Evolutionary conservation across 1,140 invertebrate species (phyloP).

Genomic region (Camponotus floridanus): DNA sequence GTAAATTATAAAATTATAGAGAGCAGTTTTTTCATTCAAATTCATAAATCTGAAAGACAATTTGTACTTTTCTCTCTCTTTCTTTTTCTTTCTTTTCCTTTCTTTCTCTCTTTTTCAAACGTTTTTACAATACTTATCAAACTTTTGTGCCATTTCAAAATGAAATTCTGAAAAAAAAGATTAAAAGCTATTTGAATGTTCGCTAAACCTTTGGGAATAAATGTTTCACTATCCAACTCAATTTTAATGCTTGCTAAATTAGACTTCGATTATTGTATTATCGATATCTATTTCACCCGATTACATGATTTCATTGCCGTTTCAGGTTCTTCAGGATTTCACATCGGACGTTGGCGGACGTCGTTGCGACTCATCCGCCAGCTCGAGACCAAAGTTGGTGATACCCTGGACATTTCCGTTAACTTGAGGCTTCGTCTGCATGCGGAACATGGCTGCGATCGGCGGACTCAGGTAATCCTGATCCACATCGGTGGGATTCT

Average conservation of each 20-base stretch:
- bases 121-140: neutral
- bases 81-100: too few species aligned
- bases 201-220: neutral
- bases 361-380: constrained; percentile 80
- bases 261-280: neutral
- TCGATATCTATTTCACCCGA: neutral
- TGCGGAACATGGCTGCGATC: constrained; percentile 79
- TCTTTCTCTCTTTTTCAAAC: neutral
- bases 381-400: constrained; percentile 82
- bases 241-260: neutral
- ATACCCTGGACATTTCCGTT: constrained; percentile 78
- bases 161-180: neutral
- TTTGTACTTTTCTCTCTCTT: neutral
- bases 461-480: constrained; percentile 87
- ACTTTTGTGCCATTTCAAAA: neutral
- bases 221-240: neutral
- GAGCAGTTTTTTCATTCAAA: neutral
- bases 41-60: neutral
- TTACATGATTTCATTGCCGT: neutral
- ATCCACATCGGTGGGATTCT: constrained; percentile 87
- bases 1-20: neutral
- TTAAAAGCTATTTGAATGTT: neutral
- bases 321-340: neutral
- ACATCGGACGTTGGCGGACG: constrained; percentile 27
- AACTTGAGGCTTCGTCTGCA: constrained; percentile 69